These are phyloP conservation scores for Pyrgilauda ruficollis DNA, from an alignment of 2,113 vertebrate species.

Conservation along the genomic window DNA sequence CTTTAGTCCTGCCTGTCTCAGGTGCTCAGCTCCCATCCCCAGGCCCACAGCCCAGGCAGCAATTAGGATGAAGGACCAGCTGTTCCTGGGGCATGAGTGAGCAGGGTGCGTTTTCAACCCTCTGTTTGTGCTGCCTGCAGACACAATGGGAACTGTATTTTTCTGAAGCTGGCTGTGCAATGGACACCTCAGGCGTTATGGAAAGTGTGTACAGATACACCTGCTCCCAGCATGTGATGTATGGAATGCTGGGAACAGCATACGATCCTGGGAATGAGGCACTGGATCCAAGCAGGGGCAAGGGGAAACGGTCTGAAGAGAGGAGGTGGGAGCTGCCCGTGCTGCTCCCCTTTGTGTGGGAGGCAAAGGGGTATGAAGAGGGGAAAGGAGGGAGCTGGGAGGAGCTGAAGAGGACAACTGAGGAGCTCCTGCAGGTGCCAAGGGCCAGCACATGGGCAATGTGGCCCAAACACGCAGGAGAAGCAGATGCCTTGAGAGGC, in stretches of 20 bases:
- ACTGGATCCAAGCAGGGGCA: not conserved
- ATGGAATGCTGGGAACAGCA: not conserved
- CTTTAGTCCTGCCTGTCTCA: not conserved
- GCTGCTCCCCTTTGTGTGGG: not conserved
- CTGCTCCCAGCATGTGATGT: not conserved
- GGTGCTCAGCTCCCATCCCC: not conserved
- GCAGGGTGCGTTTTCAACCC: not conserved
- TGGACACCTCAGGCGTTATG: not conserved
- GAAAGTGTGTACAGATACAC: not conserved
- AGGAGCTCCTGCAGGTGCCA: not conserved
- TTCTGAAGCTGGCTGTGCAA: not conserved
- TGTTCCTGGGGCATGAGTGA: not conserved
- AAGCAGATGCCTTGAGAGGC: not conserved
- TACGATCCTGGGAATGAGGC: fast-evolving
- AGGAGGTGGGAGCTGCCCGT: not conserved
- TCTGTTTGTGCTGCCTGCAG: not conserved
- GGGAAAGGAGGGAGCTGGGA: not conserved
- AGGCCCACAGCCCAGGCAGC: not conserved
- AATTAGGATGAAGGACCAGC: not conserved
- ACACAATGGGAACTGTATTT: not conserved
- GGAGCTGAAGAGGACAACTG: not conserved
- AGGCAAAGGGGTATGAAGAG: not conserved
- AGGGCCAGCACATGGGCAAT: not conserved
- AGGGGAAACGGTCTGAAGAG: not conserved
- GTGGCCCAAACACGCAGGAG: not conserved